Conservation (phyloP, 2,888 invertebrate species). For the Sarcophaga subvicina region DNA sequence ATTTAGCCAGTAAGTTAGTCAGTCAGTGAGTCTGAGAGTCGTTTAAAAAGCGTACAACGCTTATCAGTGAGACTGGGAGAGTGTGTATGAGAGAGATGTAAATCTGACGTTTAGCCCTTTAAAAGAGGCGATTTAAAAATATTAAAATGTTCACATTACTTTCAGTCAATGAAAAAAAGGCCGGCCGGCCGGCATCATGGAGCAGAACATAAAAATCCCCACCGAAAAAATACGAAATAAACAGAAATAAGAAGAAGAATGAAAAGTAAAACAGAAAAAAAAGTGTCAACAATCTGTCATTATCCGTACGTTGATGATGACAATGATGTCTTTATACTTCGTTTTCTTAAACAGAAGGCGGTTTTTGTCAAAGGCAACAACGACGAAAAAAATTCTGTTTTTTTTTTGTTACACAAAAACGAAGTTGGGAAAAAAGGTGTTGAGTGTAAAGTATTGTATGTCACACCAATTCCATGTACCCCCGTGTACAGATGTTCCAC, state of each 20-base stretch:
- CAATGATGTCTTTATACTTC: slow-evolving; percentile 56
- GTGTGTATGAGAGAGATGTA: slow-evolving; percentile 3
- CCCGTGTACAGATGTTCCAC: slow-evolving; percentile 53
- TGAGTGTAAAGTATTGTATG: slow-evolving; percentile 57
- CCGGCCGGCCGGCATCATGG: slow-evolving; percentile 37
- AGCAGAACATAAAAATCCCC: background rate
- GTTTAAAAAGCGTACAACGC: background rate
- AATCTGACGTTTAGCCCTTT: slow-evolving; percentile 67
- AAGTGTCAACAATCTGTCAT: slow-evolving; percentile 70
- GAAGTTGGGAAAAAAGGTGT: slow-evolving; percentile 53
- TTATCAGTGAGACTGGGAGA: too few species aligned
- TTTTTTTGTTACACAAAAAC: too few species aligned
- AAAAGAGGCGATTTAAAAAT: slow-evolving; percentile 66
- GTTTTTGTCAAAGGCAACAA: background rate
- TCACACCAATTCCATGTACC: slow-evolving; percentile 31
- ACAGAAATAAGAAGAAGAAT: background rate
- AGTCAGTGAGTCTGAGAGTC: background rate
- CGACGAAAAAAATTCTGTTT: background rate
- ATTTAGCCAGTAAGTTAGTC: background rate
- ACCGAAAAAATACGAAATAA: background rate
- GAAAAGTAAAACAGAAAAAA: slow-evolving; percentile 10
- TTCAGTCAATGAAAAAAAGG: slow-evolving; percentile 17
- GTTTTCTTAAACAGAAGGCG: slow-evolving; percentile 2
- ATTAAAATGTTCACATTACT: slow-evolving; percentile 60
- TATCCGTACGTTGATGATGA: slow-evolving; percentile 66